Evolutionary conservation across 2,888 invertebrate genomes (phyloP), one percentile per base, ranked within the genome.

Genomic region (Cylloceria caligata): DNA sequence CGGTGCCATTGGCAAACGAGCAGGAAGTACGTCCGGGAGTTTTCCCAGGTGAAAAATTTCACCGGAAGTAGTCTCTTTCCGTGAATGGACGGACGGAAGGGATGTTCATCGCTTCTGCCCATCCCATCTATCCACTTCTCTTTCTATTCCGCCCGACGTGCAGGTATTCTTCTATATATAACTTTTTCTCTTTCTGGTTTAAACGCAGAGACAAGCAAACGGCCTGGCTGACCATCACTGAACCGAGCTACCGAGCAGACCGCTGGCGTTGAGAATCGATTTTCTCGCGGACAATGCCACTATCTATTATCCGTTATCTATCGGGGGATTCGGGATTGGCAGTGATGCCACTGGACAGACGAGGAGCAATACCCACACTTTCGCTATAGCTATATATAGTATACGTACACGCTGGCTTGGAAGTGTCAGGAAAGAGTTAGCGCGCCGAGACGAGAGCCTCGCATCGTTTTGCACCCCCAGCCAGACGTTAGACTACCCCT

Each of bases 271-370:
- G 81, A 52, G 79, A 81, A 84, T 84, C 83, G 84, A 84, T 84
- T 84, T 80, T 83, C 78, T 75, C 73, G 74, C 73, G 78, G 80
- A 85, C 86, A 85, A 86, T 86, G 85, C 83, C 83, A 83, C 74
- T 81, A 86, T 86, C 85, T 85, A 84, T 84, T 85, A 84, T 86
- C 83, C 82, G 83, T 81, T 84, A 83, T 86, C 83, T 84, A 83
- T 80, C 76, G 81, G 76, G 62, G 55, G 73, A 76, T 81, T 81
- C 72, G 74, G 68, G 84, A 80, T 76, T 77, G 77, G 65, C 71
- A 71, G 75, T 73, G 73, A 68, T 81, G 72, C 69, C 73, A 71
- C 76, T 71, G 49, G 77, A 68, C 67, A 52, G 57, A 69, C 60
- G 27, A 39, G 68, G 27, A 13, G 60, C 24, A 24, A 19, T 24